phyloP scores from a whole-genome alignment of 2,113 vertebrate genomes.

The Arizona elegans region DNA sequence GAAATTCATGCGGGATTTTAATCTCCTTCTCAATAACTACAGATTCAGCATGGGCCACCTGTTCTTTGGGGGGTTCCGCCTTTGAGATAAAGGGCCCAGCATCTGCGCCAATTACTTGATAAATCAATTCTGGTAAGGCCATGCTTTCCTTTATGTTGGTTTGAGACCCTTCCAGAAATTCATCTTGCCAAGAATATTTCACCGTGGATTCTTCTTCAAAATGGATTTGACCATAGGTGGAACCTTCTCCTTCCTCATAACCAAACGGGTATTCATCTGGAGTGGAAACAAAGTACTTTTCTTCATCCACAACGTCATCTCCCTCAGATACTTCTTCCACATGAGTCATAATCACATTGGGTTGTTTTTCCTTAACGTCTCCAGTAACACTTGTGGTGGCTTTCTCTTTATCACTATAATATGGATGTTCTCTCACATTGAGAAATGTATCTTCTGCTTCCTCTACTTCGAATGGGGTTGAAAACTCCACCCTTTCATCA shows the following conservation, averaged over 20 bases:
- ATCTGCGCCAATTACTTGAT: slow-evolving; percentile 43
- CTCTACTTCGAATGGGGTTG: slow-evolving; percentile 84
- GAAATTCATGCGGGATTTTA: slow-evolving; percentile 82
- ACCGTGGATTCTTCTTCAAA: slow-evolving; percentile 76
- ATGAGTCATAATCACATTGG: slow-evolving; percentile 30
- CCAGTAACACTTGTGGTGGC: background rate
- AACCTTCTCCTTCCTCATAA: slow-evolving; percentile 73
- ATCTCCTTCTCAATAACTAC: slow-evolving; percentile 88
- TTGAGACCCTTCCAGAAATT: slow-evolving; percentile 72
- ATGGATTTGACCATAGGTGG: slow-evolving; percentile 83
- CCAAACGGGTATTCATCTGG: slow-evolving; percentile 82
- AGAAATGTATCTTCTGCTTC: slow-evolving; percentile 79
- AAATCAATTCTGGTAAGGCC: slow-evolving; percentile 50
- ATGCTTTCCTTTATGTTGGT: slow-evolving; percentile 46
- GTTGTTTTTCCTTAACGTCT: slow-evolving; percentile 53
- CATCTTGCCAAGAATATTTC: slow-evolving; percentile 79
- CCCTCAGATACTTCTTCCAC: slow-evolving; percentile 73
- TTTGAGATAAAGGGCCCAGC: slow-evolving; percentile 53
- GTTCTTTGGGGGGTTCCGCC: slow-evolving; percentile 47
- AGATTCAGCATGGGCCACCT: slow-evolving; percentile 62
- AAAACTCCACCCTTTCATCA: slow-evolving; percentile 67
- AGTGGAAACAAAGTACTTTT: slow-evolving; percentile 89
- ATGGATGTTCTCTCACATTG: slow-evolving; percentile 27
- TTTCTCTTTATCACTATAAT: slow-evolving; percentile 51
- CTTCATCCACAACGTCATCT: slow-evolving; percentile 74